phyloP scores from a whole-genome alignment of 2,113 vertebrate genomes.

The Apus apus region DNA sequence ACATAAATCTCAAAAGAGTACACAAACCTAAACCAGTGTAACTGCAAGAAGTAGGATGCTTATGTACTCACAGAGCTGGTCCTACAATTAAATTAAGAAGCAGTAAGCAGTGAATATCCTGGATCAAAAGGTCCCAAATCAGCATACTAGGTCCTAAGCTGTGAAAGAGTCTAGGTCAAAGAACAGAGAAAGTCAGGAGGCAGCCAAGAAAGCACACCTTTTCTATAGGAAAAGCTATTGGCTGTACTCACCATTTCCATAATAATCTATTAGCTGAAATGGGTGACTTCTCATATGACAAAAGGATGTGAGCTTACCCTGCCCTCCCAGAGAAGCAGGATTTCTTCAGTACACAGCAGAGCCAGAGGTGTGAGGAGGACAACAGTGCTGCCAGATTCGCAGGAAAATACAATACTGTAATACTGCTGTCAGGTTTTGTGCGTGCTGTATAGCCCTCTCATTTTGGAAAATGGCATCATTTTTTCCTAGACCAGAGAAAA shows the following conservation, averaged over 20 bases:
- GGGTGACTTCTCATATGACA: background rate
- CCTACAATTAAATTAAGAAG: background rate
- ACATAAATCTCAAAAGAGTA: background rate
- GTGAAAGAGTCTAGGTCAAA: background rate
- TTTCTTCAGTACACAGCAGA: background rate
- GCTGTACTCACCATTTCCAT: background rate
- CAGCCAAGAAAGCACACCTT: background rate
- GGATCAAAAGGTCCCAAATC: background rate
- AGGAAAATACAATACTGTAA: background rate
- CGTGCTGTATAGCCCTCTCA: background rate
- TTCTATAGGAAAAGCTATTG: background rate
- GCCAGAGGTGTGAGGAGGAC: background rate
- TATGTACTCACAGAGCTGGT: background rate
- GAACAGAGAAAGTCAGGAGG: background rate
- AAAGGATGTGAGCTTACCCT: background rate
- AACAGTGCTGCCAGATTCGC: background rate
- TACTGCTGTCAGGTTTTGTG: background rate
- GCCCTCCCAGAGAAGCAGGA: background rate
- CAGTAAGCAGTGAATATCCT: background rate
- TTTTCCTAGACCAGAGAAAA: background rate
- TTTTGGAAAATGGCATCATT: background rate
- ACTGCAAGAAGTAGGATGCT: background rate
- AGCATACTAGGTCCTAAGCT: background rate
- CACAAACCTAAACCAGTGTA: background rate
- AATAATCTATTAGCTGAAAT: background rate